These are phyloP conservation scores for Formica aserva DNA, from an alignment of 2,888 invertebrate genomes.

Conservation along the genomic window DNA sequence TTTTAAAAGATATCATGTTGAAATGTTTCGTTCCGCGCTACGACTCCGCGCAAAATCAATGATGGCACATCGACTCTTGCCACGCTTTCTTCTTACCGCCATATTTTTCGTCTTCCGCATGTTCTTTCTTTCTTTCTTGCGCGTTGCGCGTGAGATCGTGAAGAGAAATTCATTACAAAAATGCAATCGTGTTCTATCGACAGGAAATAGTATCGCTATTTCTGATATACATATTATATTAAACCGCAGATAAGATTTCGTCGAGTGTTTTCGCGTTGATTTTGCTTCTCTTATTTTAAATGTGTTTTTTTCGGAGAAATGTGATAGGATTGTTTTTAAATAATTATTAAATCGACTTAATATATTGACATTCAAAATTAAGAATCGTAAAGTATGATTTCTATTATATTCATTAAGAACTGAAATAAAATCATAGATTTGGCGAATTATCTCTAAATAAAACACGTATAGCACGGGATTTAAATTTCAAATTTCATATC, in stretches of 20 bases:
- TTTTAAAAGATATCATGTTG: background rate
- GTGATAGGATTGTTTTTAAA: background rate
- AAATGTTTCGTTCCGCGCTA: background rate
- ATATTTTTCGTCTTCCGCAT: background rate
- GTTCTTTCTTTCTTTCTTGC: background rate
- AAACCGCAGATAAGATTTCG: background rate
- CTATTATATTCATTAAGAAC: background rate
- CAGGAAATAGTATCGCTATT: background rate
- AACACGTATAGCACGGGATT: background rate
- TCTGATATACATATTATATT: constrained; percentile 3
- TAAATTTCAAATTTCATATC: constrained; percentile 69
- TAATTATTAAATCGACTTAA: background rate
- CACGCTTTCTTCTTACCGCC: no score
- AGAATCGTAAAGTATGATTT: background rate
- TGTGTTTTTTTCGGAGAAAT: background rate
- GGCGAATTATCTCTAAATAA: background rate
- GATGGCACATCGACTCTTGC: background rate
- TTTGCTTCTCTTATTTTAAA: no score
- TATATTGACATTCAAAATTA: background rate
- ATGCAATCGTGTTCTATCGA: background rate
- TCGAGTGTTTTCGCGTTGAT: background rate
- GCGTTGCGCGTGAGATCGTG: background rate
- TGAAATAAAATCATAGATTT: background rate
- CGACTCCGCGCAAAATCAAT: background rate
- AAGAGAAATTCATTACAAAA: constrained; percentile 7